Base-by-base conservation (phyloP, 2,113 vertebrate species). In the Podarcis cretensis region DNA sequence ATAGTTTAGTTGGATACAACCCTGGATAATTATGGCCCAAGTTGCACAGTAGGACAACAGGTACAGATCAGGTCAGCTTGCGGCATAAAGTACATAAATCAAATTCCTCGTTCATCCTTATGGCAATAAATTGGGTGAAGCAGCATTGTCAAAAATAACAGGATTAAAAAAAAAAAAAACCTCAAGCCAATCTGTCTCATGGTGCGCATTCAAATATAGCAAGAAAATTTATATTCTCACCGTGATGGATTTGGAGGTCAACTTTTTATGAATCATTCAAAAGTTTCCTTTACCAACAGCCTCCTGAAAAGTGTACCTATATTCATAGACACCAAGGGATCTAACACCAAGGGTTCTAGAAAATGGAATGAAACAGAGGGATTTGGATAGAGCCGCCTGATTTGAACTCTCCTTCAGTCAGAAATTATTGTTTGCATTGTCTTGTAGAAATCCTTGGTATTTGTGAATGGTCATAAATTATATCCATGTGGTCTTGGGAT, bases 261-360 rank as follows among this genome's bases (percentile, higher is more conserved):
- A 76, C 43, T 10, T 35, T 63, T 40, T 27, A 35, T 85, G 84
- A 85, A 77, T 85, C 59, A 77, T 85, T 76, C 73, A 85, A 76
- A 76, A 77, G 27, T 25, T 65, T 40, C 57, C 32, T 85, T 85
- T 85, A 85, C 32, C 73, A 77, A 85, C 16, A 63, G 73, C 73
- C 20, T 23, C 76, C 73, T 76, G 57, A n/a, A 85, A 85, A 69
- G 20, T 78, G 23, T 54, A 5, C 18, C n/a, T 25, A 37, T 80
- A 71, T 71, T 80, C 43, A 57, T 81, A 48, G 57, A 69, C 9
- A 76, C 14, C 65, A 54, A 35, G 65, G 68, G 40, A 84, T 32
- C 18, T n/a, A 20, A 73, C 14, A 84, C 16, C 69, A 35, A 35
- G 35, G 25, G 10, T n/a, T 73, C 40, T 84, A 30, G 30, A 54